These are phyloP conservation scores for Gorsachius magnificus DNA, from an alignment of 2,797 vertebrate species.

Conservation along the genomic window DNA sequence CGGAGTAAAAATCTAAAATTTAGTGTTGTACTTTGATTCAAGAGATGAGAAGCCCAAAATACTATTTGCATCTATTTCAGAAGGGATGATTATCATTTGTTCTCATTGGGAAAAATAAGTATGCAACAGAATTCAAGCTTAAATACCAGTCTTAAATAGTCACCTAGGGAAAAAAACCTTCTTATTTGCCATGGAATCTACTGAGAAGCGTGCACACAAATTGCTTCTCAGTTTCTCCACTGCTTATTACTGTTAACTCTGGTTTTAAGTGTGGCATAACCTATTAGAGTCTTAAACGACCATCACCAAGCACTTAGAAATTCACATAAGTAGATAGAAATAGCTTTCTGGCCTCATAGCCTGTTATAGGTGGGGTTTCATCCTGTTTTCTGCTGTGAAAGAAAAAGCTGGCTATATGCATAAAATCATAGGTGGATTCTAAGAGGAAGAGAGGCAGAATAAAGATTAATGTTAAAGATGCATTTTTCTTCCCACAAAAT, in stretches of 20 bases:
- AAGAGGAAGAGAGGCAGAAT: background rate
- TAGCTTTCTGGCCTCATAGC: background rate
- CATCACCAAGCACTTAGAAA: background rate
- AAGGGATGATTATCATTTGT: background rate
- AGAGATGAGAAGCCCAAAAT: background rate
- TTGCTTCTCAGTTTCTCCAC: background rate
- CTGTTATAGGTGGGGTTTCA: background rate
- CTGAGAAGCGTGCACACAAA: background rate
- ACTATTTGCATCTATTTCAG: background rate
- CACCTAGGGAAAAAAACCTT: accelerated
- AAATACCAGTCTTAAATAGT: background rate
- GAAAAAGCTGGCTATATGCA: background rate
- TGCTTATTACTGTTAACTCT: background rate
- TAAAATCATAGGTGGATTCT: background rate
- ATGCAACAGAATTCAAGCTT: background rate
- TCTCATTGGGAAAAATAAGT: background rate
- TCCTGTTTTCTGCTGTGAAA: background rate
- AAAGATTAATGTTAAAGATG: background rate
- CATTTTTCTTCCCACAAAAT: background rate
- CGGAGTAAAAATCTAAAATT: background rate
- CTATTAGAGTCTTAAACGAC: background rate
- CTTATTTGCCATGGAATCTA: background rate
- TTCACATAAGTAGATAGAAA: background rate
- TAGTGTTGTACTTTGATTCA: background rate
- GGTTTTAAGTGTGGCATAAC: background rate